phyloP scores from a whole-genome alignment of 2,888 invertebrate genomes.

The Polietes domitor region DNA sequence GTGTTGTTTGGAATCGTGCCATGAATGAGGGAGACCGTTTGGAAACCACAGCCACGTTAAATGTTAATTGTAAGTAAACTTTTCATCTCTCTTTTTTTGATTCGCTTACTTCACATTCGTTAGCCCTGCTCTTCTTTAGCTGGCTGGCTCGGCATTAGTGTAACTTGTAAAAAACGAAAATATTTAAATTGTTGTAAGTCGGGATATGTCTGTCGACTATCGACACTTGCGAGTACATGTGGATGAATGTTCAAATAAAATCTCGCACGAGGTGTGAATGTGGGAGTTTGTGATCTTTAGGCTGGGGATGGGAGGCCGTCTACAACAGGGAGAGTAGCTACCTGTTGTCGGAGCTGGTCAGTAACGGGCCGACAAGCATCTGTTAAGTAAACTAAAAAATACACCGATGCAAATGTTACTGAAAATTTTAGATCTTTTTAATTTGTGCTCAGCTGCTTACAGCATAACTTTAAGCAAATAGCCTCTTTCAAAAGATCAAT shows the following conservation, averaged over 20 bases:
- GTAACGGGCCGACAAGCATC: no score
- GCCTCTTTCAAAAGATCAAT: no score
- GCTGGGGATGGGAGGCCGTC: no score
- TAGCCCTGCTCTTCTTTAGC: not conserved
- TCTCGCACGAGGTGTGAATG: not conserved
- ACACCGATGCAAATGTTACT: no score
- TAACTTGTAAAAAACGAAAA: conserved; percentile 1
- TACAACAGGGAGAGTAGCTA: no score
- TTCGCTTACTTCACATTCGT: conserved; percentile 5
- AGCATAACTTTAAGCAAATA: no score
- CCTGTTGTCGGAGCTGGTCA: no score
- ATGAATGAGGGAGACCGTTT: conserved; percentile 90
- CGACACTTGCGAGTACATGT: not conserved
- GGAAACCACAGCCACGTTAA: conserved; percentile 89
- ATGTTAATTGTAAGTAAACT: conserved; percentile 92
- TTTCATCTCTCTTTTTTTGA: conserved; percentile 59
- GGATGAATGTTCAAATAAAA: not conserved
- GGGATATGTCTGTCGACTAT: not conserved
- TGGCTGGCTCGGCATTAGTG: no score
- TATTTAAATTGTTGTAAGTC: conserved; percentile 16
- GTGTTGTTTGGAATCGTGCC: conserved; percentile 94
- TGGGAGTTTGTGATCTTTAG: not conserved
- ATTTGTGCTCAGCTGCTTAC: no score
- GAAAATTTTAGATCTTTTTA: no score
- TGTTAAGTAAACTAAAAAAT: no score